Percentiles rank a stretch among this genome's conserved stretches.
Conservation (phyloP, 2,113 vertebrate genomes). For the Hydrolagus affinis region DNA sequence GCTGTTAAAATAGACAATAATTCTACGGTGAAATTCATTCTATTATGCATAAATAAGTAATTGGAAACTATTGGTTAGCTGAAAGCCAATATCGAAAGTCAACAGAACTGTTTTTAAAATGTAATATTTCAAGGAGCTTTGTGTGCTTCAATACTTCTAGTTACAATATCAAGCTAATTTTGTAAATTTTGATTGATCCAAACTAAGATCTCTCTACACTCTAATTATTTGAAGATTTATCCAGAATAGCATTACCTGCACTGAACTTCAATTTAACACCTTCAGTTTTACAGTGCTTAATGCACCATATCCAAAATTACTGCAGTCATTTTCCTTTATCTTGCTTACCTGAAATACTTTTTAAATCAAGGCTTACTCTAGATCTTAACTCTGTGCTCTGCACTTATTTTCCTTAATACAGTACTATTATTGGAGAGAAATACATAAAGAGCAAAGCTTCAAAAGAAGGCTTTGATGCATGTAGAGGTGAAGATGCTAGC, state of each 20-base stretch:
- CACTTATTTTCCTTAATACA: too few species aligned
- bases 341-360: background rate
- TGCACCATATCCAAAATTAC: background rate
- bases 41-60: slow-evolving; percentile 22
- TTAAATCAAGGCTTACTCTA: too few species aligned
- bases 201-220: background rate
- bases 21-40: slow-evolving; percentile 12
- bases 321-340: background rate
- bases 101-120: slow-evolving; percentile 11
- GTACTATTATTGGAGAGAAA: too few species aligned
- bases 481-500: too few species aligned
- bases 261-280: slow-evolving; percentile 4
- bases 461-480: too few species aligned
- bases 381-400: too few species aligned
- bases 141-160: background rate
- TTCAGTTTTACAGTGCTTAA: background rate
- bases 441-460: too few species aligned
- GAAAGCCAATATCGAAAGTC: slow-evolving; percentile 18
- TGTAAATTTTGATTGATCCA: slow-evolving; percentile 13
- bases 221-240: slow-evolving; percentile 26
- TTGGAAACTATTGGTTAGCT: slow-evolving; percentile 30
- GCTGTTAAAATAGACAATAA: slow-evolving; percentile 30
- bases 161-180: slow-evolving; percentile 28
- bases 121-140: slow-evolving; percentile 8
- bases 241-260: background rate